Base-by-base conservation (phyloP, 2,797 vertebrate genomes). In the Acanthurus tractus region DNA sequence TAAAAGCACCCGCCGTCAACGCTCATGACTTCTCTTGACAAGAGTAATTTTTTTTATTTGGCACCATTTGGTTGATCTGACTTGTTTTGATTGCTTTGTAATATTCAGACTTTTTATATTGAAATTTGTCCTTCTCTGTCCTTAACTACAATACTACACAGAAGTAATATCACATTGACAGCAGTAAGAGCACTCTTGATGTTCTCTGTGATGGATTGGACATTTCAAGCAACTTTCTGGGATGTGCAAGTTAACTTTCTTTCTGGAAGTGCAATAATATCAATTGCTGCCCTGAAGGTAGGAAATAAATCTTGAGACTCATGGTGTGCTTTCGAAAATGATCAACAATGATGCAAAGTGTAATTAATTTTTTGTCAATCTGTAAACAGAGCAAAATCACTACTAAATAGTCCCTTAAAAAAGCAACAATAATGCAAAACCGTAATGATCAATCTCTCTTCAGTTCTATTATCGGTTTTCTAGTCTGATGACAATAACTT, bases 261-360 rank as follows among this genome's bases (percentile, higher is more conserved):
- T 2, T 49, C 13, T 55, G 44, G 7, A 63, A 63, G 53, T 76
- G 6, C 73, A 66, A 7, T 66, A n/a, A 77, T 74, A 45, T 13
- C 38, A 56, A 13, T 17, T 46, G 20, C 34, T 62, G 0, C 9
- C 22, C 65, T 6, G 3, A 48, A 63, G 55, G 36, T 52, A 18
- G 50, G 42, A 71, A 23, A 73, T 42, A 45, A 29, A 56, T 65
- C 56, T 46, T 15, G 42, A 54, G 29, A 56, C 42, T 59, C 14
- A 29, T 61, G 46, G 10, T 34, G 40, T 61, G 25, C 45, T 72
- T 57, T 67, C 12, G 10, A 22, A 78, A 72, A 56, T 55, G 7
- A 55, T 29, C 17, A 17, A 46, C 46, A 22, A 15, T 25, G 11
- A 63, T 50, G 15, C 17, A 23, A 40, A 18, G 9, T 40, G 7